Percentiles rank a stretch among this genome's conserved stretches.
These are phyloP conservation scores for Idaea biselata DNA, from an alignment of 2,888 invertebrate species.

Conservation along the genomic window DNA sequence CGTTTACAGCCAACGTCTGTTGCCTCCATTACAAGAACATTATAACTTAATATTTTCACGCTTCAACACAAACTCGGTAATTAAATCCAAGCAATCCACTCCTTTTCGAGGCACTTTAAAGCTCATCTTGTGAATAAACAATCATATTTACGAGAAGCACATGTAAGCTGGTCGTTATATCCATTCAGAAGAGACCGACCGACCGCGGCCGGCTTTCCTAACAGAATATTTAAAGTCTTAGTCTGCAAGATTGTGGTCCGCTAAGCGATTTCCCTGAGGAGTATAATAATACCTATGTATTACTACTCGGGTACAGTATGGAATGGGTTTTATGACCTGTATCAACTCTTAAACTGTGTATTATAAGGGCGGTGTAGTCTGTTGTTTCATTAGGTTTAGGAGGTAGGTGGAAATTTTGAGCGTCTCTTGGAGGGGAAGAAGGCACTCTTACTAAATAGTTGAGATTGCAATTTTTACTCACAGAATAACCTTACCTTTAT, in stretches of 20 bases:
- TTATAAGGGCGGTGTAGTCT: not conserved
- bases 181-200: not conserved
- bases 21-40: too few species aligned
- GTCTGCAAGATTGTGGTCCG: not conserved
- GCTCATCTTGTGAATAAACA: not conserved
- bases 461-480: too few species aligned
- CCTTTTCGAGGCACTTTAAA: not conserved
- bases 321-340: not conserved
- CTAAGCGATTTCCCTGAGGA: not conserved
- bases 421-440: too few species aligned
- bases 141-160: not conserved
- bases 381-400: not conserved
- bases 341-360: not conserved
- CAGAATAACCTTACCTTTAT: too few species aligned
- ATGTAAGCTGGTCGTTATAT: not conserved
- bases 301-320: not conserved
- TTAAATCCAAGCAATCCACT: not conserved
- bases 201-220: not conserved
- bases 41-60: too few species aligned
- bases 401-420: too few species aligned
- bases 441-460: too few species aligned
- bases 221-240: not conserved
- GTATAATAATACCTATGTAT: not conserved
- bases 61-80: not conserved
- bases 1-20: too few species aligned